These are phyloP conservation scores for Busseola fusca DNA, from an alignment of 2,888 invertebrate genomes.

Conservation along the genomic window DNA sequence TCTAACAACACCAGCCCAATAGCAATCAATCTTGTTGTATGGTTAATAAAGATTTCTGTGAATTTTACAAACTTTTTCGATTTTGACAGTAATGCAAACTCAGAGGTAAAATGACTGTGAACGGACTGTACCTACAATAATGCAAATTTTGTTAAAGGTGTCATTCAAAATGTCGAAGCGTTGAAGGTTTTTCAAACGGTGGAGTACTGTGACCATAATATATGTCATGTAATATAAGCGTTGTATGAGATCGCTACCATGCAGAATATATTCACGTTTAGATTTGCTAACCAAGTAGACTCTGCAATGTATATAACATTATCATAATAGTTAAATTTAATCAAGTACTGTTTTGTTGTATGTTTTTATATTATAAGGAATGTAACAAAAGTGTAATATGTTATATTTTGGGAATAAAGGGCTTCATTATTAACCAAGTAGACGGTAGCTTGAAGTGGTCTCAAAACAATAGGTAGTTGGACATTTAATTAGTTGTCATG, in stretches of 20 bases:
- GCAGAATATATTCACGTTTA: conserved; percentile 10
- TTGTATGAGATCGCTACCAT: neutral
- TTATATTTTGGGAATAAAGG: too few relatives aligned
- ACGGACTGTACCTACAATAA: conserved; percentile 25
- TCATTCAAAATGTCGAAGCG: conserved; percentile 23
- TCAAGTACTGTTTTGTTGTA: too few relatives aligned
- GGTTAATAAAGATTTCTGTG: too few relatives aligned
- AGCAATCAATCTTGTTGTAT: neutral
- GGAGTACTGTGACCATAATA: neutral
- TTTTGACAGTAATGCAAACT: neutral
- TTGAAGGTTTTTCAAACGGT: conserved; percentile 10
- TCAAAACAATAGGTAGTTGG: neutral
- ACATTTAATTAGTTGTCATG: neutral
- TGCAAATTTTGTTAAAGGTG: conserved; percentile 33
- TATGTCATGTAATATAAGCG: neutral
- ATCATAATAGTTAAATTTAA: too few relatives aligned
- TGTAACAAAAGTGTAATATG: too few relatives aligned
- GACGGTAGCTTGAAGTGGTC: neutral
- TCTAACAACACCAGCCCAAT: neutral
- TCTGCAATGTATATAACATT: too few relatives aligned
- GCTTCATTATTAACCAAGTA: too few relatives aligned
- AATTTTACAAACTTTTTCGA: neutral
- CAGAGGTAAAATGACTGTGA: neutral
- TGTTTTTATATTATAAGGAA: too few relatives aligned
- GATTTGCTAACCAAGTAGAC: conserved; percentile 15